Base-by-base conservation (phyloP, 2,888 invertebrate species). In the Macaria notata region DNA sequence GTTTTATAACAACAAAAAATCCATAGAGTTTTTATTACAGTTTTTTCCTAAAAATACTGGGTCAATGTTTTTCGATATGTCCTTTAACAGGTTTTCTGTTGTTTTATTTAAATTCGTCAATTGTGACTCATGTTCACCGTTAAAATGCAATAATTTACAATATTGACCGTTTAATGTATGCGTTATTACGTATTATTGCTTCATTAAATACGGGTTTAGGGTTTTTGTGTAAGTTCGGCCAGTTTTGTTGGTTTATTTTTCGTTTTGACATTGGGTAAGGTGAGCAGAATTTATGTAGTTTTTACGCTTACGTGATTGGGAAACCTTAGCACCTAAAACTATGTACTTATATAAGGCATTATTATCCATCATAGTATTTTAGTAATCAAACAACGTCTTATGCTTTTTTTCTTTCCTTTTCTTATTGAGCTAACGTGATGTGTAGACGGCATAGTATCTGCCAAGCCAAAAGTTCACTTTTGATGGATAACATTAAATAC, bases 21-120 rank as follows among this genome's bases (percentile, higher is more conserved):
- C 57, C 44, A 51, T 50, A 52, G 50, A 54, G 61, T 63, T 72
- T 71, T 73, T 70, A 67, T 64, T 75, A 59, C 65, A 71, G 47
- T 63, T 64, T 65, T 64, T 75, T 73, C 51, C 54, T 54, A 55
- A 69, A 75, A 78, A 75, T 78, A 76, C 76, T 86, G 73, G 87
- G 86, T 87, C 85, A 88, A 75, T 78, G 75, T 79, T 81, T 80
- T 78, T 80, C 59, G 68, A 70, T 74, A 72, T 78, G 81, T 84
- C 79, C 76, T 81, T 84, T 80, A 75, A 73, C 75, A 65, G 71
- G 78, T 79, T 76, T 75, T 54, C 63, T 67, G 64, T 69, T 59
- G 68, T 71, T 76, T 72, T 78, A 80, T 83, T 76, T 66, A 75
- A 76, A 76, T 76, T 50, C 31, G 31, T 31, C 38, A 54, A 51